Base-by-base conservation (phyloP, 2,113 vertebrate genomes). In the Theristicus caerulescens region DNA sequence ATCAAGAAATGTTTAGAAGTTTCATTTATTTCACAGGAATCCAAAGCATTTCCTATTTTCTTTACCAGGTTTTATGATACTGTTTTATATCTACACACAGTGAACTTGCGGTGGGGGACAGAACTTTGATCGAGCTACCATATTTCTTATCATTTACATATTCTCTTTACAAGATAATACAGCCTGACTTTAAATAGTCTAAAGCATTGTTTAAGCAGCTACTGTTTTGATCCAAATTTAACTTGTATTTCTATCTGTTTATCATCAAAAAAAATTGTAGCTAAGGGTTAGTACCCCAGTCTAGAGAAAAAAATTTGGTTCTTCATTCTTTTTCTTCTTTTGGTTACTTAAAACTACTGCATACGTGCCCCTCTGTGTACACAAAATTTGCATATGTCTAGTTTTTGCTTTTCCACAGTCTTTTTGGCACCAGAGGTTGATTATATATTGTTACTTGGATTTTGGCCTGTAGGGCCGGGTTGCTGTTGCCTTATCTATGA, bases 341-440 rank as follows among this genome's bases (percentile, higher is more conserved):
- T 3, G 1, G 1, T 88, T 42, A 15, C 20, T 59, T 69, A 22
- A 26, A 52, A 44, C 14, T 83, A 49, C 32, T 55, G 17, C 36
- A n/a, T 3, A 12, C 2, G 0, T 40, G 5, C 9, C 18, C 32
- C 7, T 59, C 61, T 27, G 8, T 14, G 12, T 36, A 11, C 42
- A 34, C 13, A 57, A 29, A 61, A 73, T 44, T 51, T 89, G 22
- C 34, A 13, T 4, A 7, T 16, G 9, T 62, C 31, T 52, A 16
- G 10, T 10, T 81, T 77, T 89, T 66, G 40, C 40, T 95, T 36
- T 16, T 82, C 10, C 44, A 13, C 27, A 16, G 4, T 44, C 20
- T 52, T 70, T 49, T 80, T 64, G 71, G 4, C 29, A 66, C 15
- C 55, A 78, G 38, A 12, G 55, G 11, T 51, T 61, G 34, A 5